Evolutionary conservation across 2,888 invertebrate genomes (phyloP).

Genomic region (Aelia acuminata): DNA sequence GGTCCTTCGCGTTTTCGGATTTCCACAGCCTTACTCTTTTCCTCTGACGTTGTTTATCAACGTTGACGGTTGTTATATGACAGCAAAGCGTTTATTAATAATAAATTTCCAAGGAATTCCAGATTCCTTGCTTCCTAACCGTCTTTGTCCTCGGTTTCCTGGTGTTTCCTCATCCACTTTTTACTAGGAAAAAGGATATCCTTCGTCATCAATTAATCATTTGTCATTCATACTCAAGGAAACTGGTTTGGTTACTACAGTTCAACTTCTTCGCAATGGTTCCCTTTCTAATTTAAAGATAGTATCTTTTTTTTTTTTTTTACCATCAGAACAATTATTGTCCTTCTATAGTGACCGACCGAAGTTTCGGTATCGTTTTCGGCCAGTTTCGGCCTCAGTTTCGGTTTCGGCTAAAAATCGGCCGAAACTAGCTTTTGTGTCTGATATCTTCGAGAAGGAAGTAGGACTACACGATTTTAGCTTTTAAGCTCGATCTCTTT

Average conservation of each 20-base stretch:
- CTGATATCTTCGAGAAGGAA: no score
- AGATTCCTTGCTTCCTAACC: neutral
- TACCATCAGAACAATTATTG: no score
- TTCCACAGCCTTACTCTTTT: neutral
- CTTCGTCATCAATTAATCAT: neutral
- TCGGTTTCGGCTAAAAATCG: no score
- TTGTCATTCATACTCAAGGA: neutral
- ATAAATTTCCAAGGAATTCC: neutral
- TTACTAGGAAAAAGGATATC: slow-evolving; percentile 14
- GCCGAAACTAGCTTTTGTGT: no score
- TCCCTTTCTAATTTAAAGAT: neutral
- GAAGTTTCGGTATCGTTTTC: no score
- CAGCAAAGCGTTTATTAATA: neutral
- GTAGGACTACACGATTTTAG: no score
- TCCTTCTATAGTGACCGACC: no score
- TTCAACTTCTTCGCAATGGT: neutral
- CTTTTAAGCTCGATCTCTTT: no score
- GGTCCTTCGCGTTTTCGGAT: no score
- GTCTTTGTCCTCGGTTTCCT: neutral
- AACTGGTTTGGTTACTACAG: neutral
- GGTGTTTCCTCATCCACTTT: neutral
- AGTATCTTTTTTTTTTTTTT: neutral
- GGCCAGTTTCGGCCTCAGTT: no score
- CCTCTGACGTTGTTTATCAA: neutral
- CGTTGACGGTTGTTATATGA: neutral